Base-by-base conservation (phyloP, 1,140 invertebrate species). In the Drosophila pseudoananassae region DNA sequence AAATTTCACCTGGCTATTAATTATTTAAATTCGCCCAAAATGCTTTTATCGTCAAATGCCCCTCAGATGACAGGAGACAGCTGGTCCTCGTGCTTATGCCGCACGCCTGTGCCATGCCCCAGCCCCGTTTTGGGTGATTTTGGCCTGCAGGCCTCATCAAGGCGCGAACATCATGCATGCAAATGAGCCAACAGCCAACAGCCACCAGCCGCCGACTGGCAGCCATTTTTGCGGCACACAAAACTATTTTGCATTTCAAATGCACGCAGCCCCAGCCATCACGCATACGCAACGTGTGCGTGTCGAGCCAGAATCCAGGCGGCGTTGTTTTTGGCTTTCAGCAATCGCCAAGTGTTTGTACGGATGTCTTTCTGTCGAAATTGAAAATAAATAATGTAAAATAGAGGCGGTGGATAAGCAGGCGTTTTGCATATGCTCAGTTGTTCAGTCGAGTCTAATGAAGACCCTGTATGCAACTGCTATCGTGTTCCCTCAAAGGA, bases 211-310 rank as follows among this genome's bases (percentile, higher is more conserved):
- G 57, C 59, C 65, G 82, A 85, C 57, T 80, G 63, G 57, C 55
- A 57, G 72, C 55, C 63, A 85, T 85, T 85, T 84, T 70, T 59
- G 69, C 57, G 69, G 69, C 69, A 51, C 45, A 51, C 78, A 66
- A 57, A 78, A 82, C 78, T 85, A 82, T 75, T 85, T 85, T 87
- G 78, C 82, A 87, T 87, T 64, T 85, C 74, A 82, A 88, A 88
- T 87, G 83, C 75, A 87, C 69, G 75, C 64, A 66, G 27, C 45
- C 17, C 38, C 46, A 38, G 43, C 27, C 69, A 77, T 85, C 52
- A 74, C 78, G 77, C 59, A 85, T 85, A 81, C 77, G 77, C 82
- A 80, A 14, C 40, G 68, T 78, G 69, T 60, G 33, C 33, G 33
- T 36, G 33, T 36, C 33, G 10, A 4, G 33, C 33, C 33, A 36